Evolutionary conservation across 2,797 vertebrate species (phyloP), one percentile per base, ranked within the genome.

Genomic region (Xenops minutus): DNA sequence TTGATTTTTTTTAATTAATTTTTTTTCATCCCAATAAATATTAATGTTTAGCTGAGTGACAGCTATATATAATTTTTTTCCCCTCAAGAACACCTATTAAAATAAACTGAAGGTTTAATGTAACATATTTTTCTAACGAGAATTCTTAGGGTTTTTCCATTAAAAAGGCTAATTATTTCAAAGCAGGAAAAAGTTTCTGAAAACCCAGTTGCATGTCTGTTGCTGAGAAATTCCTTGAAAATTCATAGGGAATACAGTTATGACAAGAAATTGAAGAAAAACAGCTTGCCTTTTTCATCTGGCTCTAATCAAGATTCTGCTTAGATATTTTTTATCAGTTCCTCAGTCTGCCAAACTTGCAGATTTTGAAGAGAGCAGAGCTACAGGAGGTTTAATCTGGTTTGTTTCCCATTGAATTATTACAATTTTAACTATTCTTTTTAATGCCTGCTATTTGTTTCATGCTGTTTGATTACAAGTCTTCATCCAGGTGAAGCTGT

Each of bases 401-500:
- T 66, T 68, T 32, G 12, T 43, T 95, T 81, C 29, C 19, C 3
- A 1, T 2, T 36, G 52, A 92, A 36, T 84, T 52, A 8, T 71
- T 75, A 39, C 43, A 29, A 12, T 12, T 81, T 61, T 24, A 32
- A 10, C 36, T 10, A 1, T 32, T 39, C 27, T 69, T 37, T 44
- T 29, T 6, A 3, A 27, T 0, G 1, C n/a, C 43, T 56, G 48
- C 59, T 52, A 2, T 30, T 48, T 56, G 29, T 74, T 80, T 52
- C 17, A 4, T 6, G 52, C 8, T 1, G 1, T 43, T 61, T 27
- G 49, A 23, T 51, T 26, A 7, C 43, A 69, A 21, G 26, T 21
- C n/a, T 21, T 29, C 8, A 44, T 4, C 3, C 4, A 2, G 34
- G n/a, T 44, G 61, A 49, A 66, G 14, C 39, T 0, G 0, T 18